Conservation (phyloP, 2,888 invertebrate genomes). For the Heliconius erato region DNA sequence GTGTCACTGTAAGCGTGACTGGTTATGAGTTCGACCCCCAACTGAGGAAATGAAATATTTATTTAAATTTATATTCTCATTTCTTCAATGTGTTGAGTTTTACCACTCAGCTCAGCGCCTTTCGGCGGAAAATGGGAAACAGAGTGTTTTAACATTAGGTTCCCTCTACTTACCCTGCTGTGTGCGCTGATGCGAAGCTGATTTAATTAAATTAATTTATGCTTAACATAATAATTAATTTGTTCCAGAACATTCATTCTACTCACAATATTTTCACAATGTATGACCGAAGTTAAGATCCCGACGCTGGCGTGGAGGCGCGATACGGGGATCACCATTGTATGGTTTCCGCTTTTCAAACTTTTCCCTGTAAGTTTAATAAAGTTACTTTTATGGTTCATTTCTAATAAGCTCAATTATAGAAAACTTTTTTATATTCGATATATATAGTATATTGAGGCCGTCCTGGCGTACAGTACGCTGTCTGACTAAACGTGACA, state of each 20-base stretch:
- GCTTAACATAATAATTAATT: conserved; percentile 20
- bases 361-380: conserved; percentile 89
- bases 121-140: too few relatives aligned
- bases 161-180: too few relatives aligned
- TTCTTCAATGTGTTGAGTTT: too few relatives aligned
- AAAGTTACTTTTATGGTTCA: not conserved
- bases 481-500: too few relatives aligned
- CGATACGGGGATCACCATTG: conserved; percentile 83
- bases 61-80: too few relatives aligned
- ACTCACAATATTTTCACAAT: conserved; percentile 92
- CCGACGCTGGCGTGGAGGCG: conserved; percentile 87
- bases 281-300: conserved; percentile 88
- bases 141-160: too few relatives aligned
- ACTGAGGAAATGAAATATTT: too few relatives aligned
- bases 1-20: too few relatives aligned
- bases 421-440: not conserved
- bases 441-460: not conserved
- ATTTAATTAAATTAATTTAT: too few relatives aligned
- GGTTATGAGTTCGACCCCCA: too few relatives aligned
- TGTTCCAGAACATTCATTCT: conserved; percentile 89
- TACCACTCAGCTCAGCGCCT: too few relatives aligned
- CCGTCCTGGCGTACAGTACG: conserved; percentile 87
- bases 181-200: too few relatives aligned
- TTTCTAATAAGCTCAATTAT: not conserved
- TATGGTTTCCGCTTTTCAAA: conserved; percentile 90